Conservation (phyloP, 2,888 invertebrate species). For the Gerris lacustris region DNA sequence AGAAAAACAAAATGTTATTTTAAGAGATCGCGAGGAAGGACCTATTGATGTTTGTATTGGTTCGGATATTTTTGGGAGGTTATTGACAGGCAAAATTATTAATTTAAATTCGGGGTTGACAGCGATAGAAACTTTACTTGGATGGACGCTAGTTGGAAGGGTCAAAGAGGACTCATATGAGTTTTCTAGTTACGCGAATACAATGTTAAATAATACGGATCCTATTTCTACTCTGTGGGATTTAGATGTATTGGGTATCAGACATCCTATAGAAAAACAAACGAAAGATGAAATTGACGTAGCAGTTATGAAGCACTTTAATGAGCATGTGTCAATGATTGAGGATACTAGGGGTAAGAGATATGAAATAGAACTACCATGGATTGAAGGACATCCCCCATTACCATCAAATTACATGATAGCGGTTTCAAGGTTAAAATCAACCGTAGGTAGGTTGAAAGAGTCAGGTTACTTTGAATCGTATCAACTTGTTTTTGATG, state of each 20-base stretch:
- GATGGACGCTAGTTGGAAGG: not conserved
- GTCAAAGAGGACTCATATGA: not conserved
- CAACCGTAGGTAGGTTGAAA: constrained; percentile 28
- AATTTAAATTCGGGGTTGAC: not conserved
- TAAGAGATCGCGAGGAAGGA: constrained; percentile 1
- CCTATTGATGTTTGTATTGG: not conserved
- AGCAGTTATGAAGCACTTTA: not conserved
- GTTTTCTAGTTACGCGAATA: not conserved
- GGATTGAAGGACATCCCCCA: constrained; percentile 33
- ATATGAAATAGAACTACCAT: constrained; percentile 34
- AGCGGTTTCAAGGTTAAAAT: constrained; percentile 29
- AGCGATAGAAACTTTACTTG: not conserved
- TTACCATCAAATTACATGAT: constrained; percentile 29
- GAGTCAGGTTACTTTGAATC: constrained; percentile 24
- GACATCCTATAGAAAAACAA: constrained; percentile 14
- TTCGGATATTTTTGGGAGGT: not conserved
- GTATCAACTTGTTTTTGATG: constrained; percentile 31
- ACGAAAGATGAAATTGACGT: not conserved
- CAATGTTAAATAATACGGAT: not conserved
- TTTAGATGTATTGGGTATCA: constrained; percentile 23
- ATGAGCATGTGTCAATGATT: constrained; percentile 20
- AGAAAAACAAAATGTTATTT: constrained; percentile 3
- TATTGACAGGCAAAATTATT: constrained; percentile 1
- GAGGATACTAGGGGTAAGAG: constrained; percentile 27
- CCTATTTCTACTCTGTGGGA: constrained; percentile 19